Base-by-base conservation (phyloP, 2,888 invertebrate genomes). In the Dryocosmus kuriphilus region DNA sequence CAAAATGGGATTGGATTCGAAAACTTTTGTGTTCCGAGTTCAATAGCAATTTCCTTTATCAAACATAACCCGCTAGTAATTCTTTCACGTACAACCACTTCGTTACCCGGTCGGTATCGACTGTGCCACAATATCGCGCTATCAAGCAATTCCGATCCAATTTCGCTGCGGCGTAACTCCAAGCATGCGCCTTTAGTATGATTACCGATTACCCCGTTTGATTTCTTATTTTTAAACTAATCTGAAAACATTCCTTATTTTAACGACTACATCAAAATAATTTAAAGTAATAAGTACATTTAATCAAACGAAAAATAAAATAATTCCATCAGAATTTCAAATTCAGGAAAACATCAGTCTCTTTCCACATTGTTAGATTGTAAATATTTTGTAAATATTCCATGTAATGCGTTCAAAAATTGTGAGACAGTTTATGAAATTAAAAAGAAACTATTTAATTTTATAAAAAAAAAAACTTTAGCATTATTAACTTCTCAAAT, bases 61-160 rank as follows among this genome's bases (percentile, higher is more conserved):
- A 71, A 71, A 67, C 24, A 41, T 38, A 67, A 30, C 51, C 46
- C 46, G 57, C 57, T 57, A 24, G 57, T 57, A 57, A 71, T 71
- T 71, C 27, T 71, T 46, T 71, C 71, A 71, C 71, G 71, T 71
- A 11, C 71, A 27, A 71, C 46, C 71, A 71, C 46, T 71, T 71
- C 71, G 71, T 71, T 71, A 71, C 71, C 30, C 41, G 46, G 71
- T 46, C 46, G 62, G n/a, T 71, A 71, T 71, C 51, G 51, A 71
- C 46, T 71, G 46, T 30, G 46, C 27, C 51, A 71, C 51, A 71
- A 51, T 46, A 71, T 71, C 71, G 71, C 46, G 71, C 71, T 71
- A 71, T 71, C 71, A 71, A 71, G 71, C 30, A 71, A 71, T 71
- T 71, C 51, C 71, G 71, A 41, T 71, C 71, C 71, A 71, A 71